Conservation (phyloP, 2,888 invertebrate species). For the Agapostemon virescens region DNA sequence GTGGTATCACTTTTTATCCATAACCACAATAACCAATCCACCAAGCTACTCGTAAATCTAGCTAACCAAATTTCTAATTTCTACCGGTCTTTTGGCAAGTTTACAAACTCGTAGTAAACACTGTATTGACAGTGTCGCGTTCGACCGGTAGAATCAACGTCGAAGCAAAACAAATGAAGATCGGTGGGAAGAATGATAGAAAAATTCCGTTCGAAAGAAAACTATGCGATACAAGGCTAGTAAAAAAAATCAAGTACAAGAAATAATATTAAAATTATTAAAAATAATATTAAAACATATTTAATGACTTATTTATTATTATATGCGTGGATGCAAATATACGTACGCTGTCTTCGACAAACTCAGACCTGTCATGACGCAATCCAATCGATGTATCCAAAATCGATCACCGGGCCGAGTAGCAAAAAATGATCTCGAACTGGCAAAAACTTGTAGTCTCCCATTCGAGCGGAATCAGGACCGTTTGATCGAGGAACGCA, state of each 20-base stretch:
- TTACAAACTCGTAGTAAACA: background rate
- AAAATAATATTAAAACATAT: too few relatives aligned
- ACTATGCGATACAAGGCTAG: background rate
- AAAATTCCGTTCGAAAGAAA: background rate
- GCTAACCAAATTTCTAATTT: background rate
- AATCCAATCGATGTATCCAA: constrained; percentile 58
- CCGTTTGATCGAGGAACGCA: background rate
- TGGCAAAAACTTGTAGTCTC: constrained; percentile 20
- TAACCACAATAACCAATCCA: background rate
- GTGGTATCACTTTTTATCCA: background rate
- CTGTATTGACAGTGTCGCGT: background rate
- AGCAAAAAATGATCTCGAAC: constrained; percentile 15
- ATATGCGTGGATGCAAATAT: constrained; percentile 24
- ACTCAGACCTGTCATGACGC: constrained; percentile 70
- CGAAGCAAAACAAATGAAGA: background rate
- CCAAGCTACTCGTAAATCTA: background rate
- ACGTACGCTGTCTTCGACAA: constrained; percentile 72
- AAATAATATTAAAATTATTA: background rate
- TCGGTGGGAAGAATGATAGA: background rate
- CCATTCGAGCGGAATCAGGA: constrained; percentile 36
- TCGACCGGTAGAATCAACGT: background rate
- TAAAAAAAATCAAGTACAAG: background rate
- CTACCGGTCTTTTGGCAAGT: background rate
- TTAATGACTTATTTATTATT: constrained; percentile 6
- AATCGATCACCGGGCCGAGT: constrained; percentile 30